Evolutionary conservation across 2,888 invertebrate species (phyloP), one percentile per base, ranked within the genome.

Genomic region (Abscondita cerata): DNA sequence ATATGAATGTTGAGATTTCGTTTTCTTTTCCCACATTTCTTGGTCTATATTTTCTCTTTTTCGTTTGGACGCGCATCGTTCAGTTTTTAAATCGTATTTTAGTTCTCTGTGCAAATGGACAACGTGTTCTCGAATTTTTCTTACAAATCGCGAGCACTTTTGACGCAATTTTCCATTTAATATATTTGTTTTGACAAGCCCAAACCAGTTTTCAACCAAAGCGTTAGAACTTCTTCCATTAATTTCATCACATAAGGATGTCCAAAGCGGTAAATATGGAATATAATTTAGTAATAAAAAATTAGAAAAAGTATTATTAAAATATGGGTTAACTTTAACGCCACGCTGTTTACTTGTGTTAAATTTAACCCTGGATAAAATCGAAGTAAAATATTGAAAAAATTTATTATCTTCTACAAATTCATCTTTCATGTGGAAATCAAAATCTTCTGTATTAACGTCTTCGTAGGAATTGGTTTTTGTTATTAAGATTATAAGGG

Each of bases 81-180:
- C n/a, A n/a, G n/a, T n/a, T n/a, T n/a, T n/a, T n/a, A n/a, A n/a
- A 13, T 41, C 8, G 8, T 41, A 41, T 12, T 41, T 41, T 13
- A 13, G 15, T 13, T 41, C 41, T 13, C 41, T 41, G 16, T 41
- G 16, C 4, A 12, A 2, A 1, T 8, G 4, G 8, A 41, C 8
- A 8, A 41, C 13, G 15, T 41, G 15, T 12, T 41, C 16, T 8
- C 41, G 13, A 15, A 46, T 20, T 4, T 6, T 20, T n/a, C 20
- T 16, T 46, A 46, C 16, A 46, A 46, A 46, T 18, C 46, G 20
- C 1, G 46, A 46, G 12, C 46, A 46, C 19, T 46, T 46, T 6
- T 18, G 4, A 8, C 12, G 16, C 6, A 16, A 2, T 20, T 47
- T 47, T 5, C 25, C 25, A 2, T 25, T 12, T 5, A 47, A n/a